Evolutionary conservation across 2,797 vertebrate species (phyloP), one percentile per base, ranked within the genome.

Genomic region (Enteromius thamalakanensis): DNA sequence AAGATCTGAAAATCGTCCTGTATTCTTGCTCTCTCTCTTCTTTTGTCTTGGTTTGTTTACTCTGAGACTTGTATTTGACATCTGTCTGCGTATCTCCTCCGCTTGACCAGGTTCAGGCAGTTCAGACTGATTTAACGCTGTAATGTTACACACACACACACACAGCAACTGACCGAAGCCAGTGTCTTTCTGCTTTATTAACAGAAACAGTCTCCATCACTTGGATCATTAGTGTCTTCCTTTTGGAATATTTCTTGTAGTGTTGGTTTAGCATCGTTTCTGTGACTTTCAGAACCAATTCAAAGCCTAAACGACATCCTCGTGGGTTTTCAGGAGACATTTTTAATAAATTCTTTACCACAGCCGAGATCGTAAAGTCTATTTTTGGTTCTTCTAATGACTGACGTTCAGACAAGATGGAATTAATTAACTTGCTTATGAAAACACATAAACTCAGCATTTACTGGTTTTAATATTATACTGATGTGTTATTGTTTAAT

Each of bases 31-130:
- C 9, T 76, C 21, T 74, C 12, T 3, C 70, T 55, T 3, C 87
- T 86, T 84, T 84, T 91, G 89, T 93, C 92, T 87, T 91, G 91
- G 87, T 89, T 93, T 93, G 90, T 94, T 93, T 94, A 90, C 90
- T 93, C 88, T 87, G 89, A 87, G 92, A 90, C 87, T 89, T 87
- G 89, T 91, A 91, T 94, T 93, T 94, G 92, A 94, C 94, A 93
- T 93, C 90, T 93, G 91, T 91, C 93, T 92, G 87, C 89, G 90
- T 90, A 90, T 89, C 90, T 93, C 89, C 91, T 91, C 85, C 87
- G 90, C 92, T 92, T 94, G 91, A 91, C 91, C 93, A 92, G 90
- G 82, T 92, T 88, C 65, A 80, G 45, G 37, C 69, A 47, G 70
- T 83, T 82, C 83, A 80, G 76, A 82, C 82, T 84, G 79, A 74